Evolutionary conservation across 2,797 vertebrate genomes (phyloP).

Genomic region (Rousettus madagascariensis): DNA sequence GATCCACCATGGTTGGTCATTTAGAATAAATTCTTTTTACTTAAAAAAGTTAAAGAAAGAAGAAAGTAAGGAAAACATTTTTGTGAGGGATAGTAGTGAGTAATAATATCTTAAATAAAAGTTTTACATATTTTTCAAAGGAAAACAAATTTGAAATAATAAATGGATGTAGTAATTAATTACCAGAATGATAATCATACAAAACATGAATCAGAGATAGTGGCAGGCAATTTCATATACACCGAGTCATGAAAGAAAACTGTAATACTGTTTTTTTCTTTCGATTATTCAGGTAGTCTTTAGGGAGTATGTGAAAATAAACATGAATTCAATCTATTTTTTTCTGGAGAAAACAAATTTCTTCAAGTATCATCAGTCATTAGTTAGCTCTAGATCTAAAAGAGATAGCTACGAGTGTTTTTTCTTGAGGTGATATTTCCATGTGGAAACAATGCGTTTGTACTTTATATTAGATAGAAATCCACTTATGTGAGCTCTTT

Average conservation of each 20-base stretch:
- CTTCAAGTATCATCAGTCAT: neutral
- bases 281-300: neutral
- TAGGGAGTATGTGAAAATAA: neutral
- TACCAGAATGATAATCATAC: neutral
- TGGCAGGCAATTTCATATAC: neutral
- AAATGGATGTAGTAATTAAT: neutral
- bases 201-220: neutral
- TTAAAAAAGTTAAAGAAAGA: neutral
- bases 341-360: neutral
- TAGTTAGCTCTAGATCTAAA: neutral
- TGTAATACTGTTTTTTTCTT: neutral
- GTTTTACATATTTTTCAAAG: neutral
- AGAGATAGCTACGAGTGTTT: neutral
- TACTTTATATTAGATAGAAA: neutral
- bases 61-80: neutral
- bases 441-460: neutral
- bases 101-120: neutral
- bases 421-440: neutral
- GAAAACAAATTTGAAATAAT: neutral
- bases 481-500: neutral
- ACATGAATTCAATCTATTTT: neutral
- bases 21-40: conserved; percentile 26
- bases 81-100: neutral
- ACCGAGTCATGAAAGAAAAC: neutral
- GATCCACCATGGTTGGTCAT: neutral